Conservation (phyloP, 2,888 invertebrate species). For the Aporophyla lueneburgensis region DNA sequence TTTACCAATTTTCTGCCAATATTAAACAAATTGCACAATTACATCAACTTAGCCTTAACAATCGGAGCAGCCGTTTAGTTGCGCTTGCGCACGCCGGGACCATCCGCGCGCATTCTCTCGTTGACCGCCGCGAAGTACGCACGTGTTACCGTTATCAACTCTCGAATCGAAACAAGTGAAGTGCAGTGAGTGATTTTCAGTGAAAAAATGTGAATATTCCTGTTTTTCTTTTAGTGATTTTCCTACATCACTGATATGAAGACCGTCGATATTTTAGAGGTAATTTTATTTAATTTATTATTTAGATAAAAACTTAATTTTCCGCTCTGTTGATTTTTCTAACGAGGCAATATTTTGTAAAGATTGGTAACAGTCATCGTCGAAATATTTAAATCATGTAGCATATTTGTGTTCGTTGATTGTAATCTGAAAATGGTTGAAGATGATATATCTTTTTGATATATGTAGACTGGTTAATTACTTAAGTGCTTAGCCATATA, state of each 20-base stretch:
- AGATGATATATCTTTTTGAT: constrained; percentile 31
- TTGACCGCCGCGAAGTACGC: constrained; percentile 59
- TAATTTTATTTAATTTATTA: constrained; percentile 54
- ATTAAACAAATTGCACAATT: constrained; percentile 58
- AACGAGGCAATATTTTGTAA: constrained; percentile 49
- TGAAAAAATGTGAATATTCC: constrained; percentile 68
- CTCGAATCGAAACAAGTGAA: constrained; percentile 62
- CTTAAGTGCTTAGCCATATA: constrained; percentile 11
- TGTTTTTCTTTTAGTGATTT: constrained; percentile 64
- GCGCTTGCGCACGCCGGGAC: constrained; percentile 63
- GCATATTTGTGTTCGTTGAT: constrained; percentile 40
- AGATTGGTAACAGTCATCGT: constrained; percentile 40
- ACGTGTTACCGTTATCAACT: constrained; percentile 46
- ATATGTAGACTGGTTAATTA: constrained; percentile 32
- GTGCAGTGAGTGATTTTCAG: constrained; percentile 64
- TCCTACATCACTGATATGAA: constrained; percentile 67
- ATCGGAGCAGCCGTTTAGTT: constrained; percentile 66
- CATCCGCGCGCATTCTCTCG: constrained; percentile 64
- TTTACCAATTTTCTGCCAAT: constrained; percentile 41
- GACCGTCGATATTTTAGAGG: constrained; percentile 77
- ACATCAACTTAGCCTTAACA: constrained; percentile 75
- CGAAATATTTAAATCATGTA: constrained; percentile 54
- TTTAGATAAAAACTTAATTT: constrained; percentile 44
- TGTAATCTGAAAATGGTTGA: constrained; percentile 34
- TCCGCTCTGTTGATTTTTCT: constrained; percentile 41